Base-by-base conservation (phyloP, 2,113 vertebrate genomes). In the Paramormyrops kingsleyae region DNA sequence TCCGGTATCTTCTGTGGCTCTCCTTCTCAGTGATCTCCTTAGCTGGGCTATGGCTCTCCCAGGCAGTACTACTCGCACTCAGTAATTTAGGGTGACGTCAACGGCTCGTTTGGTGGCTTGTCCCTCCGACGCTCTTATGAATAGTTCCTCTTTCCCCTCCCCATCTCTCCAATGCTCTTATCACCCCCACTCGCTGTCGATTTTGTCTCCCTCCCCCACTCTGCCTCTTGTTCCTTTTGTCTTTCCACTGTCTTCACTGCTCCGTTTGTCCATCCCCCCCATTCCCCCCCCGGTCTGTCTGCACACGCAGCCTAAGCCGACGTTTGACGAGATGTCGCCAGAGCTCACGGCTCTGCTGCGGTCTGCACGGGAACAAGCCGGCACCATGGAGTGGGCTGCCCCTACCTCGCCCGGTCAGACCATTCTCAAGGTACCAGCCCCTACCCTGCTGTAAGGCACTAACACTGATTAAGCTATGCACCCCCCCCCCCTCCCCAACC, bases 311-410 rank as follows among this genome's bases (percentile, higher is more conserved):
- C 96, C 95, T 91, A 97, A 96, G 92, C 96, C 93, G 35, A 92
- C 90, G 50, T 93, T 92, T 62, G 93, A 93, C 9, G 93, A 93
- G 93, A 93, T 93, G 93, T 93, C 92, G 31, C 92, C 93, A 19
- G 92, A 93, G 91, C 92, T 93, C 90, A 93, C 92, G 4, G 93
- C 93, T 89, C 90, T 93, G 49, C 87, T 93, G 84, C 91, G 92
- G 91, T 93, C 93, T 50, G 92, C 92, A 88, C 84, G 91, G 56
- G 89, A 92, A 15, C 92, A 92, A 87, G 96, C 97, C 93, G 97
- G 98, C 89, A 96, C 97, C 93, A 96, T 97, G 96, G 98, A 97
- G 97, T 97, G 96, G 95, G 96, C 97, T 92, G 94, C 97, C 91
- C 93, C 96, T 91, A 83, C 96, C 92, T 94, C 96, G 89, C 95